Conservation (phyloP, 1,140 invertebrate species). For the Cydia pomonella region DNA sequence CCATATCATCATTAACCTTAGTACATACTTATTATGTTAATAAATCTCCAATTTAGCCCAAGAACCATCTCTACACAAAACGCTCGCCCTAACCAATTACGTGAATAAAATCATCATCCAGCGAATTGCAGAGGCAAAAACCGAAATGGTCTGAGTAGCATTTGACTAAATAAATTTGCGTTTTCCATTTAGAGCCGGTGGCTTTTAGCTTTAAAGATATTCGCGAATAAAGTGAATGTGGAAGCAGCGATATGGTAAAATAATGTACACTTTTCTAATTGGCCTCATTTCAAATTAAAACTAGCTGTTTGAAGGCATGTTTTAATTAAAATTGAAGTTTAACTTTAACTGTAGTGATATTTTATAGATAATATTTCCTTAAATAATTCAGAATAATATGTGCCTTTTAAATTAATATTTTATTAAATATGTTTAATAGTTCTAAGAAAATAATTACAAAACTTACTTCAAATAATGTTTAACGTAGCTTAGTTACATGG, state of each 20-base stretch:
- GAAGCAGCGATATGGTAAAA: not conserved
- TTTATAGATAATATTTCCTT: too few relatives aligned
- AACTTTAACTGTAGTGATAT: too few relatives aligned
- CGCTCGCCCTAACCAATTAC: conserved; percentile 26
- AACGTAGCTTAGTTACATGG: too few relatives aligned
- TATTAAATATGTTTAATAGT: too few relatives aligned
- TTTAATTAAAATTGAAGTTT: not conserved
- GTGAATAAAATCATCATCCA: conserved; percentile 29
- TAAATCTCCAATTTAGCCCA: not conserved
- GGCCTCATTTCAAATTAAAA: not conserved
- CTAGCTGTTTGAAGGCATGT: not conserved
- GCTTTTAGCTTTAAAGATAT: conserved; percentile 21
- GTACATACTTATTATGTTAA: not conserved
- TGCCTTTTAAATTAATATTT: too few relatives aligned
- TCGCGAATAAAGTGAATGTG: not conserved
- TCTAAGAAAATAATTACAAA: too few relatives aligned
- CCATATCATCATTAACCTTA: too few relatives aligned
- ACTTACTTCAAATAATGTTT: too few relatives aligned
- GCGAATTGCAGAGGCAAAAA: conserved; percentile 31
- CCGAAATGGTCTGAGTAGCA: conserved; percentile 44
- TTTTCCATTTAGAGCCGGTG: conserved; percentile 34
- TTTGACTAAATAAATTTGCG: conserved; percentile 45
- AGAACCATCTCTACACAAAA: conserved; percentile 20
- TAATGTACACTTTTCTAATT: conserved; percentile 9
- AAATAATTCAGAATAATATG: too few relatives aligned